These are phyloP conservation scores for Lagodon rhomboides DNA, from an alignment of 2,797 vertebrate species.

Conservation along the genomic window DNA sequence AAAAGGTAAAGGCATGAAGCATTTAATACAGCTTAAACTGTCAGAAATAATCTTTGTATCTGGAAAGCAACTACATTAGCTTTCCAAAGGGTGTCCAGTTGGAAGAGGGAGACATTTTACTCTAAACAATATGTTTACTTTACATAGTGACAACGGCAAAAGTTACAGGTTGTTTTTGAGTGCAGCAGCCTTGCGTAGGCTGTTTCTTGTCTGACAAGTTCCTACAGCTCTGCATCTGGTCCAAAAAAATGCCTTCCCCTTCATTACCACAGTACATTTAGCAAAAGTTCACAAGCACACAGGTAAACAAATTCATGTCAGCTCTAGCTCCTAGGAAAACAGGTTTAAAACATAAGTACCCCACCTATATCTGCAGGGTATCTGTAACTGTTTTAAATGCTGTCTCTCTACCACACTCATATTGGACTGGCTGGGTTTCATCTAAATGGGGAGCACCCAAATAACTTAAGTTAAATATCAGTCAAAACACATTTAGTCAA, in stretches of 20 bases:
- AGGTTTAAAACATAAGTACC: background rate
- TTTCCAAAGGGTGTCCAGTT: constrained; percentile 1
- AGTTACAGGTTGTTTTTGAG: background rate
- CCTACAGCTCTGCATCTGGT: background rate
- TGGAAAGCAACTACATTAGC: background rate
- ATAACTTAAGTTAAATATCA: background rate
- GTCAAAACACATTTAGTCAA: no score
- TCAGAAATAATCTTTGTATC: background rate
- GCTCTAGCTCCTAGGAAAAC: background rate
- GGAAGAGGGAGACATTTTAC: background rate
- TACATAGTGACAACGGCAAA: background rate
- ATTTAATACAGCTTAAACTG: constrained; percentile 21
- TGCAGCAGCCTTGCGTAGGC: background rate
- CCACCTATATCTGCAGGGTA: background rate
- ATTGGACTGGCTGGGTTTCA: background rate
- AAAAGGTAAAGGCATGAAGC: constrained; percentile 18
- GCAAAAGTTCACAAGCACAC: background rate
- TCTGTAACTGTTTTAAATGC: background rate
- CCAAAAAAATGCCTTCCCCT: background rate
- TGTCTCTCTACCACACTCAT: background rate
- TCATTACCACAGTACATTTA: background rate
- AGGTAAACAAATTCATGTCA: background rate
- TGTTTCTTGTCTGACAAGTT: background rate
- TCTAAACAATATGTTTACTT: background rate
- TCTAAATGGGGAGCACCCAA: background rate